Conservation (phyloP, 2,113 vertebrate genomes). For the Otolemur garnettii region DNA sequence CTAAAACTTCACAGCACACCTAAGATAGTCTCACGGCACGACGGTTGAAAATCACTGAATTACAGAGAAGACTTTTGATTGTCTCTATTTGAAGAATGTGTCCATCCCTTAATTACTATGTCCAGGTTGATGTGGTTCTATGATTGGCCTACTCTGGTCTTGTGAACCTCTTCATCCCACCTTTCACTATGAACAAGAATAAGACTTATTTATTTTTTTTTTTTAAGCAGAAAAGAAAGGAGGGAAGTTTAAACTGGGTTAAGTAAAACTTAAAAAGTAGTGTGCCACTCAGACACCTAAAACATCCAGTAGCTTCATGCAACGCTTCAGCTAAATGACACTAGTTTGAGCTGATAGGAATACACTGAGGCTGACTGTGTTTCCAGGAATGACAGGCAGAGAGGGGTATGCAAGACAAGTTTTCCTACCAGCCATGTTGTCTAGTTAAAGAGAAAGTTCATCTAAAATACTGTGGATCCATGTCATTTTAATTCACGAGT, state of each 20-base stretch:
- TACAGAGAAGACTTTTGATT: background rate
- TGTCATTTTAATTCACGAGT: constrained; percentile 18
- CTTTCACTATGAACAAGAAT: background rate
- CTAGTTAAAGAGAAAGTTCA: constrained; percentile 35
- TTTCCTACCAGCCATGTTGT: background rate
- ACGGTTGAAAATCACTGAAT: too few relatives aligned
- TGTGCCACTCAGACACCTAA: background rate
- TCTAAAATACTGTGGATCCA: background rate
- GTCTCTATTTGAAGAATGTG: background rate
- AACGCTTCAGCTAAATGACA: background rate
- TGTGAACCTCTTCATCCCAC: background rate
- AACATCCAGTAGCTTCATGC: background rate
- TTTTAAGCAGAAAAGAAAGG: background rate
- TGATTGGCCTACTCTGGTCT: background rate
- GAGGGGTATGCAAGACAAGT: background rate
- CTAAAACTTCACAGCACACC: too few relatives aligned
- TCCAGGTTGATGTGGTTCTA: background rate
- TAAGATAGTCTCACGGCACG: too few relatives aligned
- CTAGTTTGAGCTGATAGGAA: background rate
- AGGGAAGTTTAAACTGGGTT: background rate
- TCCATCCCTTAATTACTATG: background rate
- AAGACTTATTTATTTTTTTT: background rate
- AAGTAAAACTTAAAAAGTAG: background rate
- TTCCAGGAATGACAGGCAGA: background rate
- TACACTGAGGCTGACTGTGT: background rate